Evolutionary conservation across 2,113 vertebrate genomes (phyloP).

Genomic region (Crotalus horridus): DNA sequence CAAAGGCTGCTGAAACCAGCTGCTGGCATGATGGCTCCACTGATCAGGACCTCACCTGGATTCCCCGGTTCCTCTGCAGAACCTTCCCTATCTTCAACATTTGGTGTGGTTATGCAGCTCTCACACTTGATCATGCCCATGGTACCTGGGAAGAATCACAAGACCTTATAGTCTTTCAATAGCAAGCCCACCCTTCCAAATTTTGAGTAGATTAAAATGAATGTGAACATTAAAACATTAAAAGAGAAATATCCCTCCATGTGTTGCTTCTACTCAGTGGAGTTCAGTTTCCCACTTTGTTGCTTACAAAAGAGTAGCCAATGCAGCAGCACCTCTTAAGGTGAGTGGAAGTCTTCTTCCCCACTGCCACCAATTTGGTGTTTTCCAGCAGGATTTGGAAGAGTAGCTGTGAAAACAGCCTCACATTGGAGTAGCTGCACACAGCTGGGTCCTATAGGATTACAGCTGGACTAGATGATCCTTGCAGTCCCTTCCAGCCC

Average conservation of each 20-base stretch:
- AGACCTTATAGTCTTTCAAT: constrained; percentile 50
- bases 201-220: not conserved
- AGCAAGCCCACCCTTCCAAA: constrained; percentile 47
- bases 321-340: not conserved
- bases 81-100: constrained; percentile 53
- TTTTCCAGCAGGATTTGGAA: not conserved
- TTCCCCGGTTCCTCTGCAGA: constrained; percentile 72
- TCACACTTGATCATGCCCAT: constrained; percentile 67
- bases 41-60: constrained; percentile 72
- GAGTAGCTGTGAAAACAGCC: not conserved
- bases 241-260: not conserved
- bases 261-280: not conserved
- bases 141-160: constrained; percentile 43
- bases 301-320: not conserved
- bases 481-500: not conserved
- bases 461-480: not conserved
- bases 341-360: not conserved
- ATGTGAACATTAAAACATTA: not conserved
- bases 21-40: not conserved
- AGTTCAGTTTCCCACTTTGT: not conserved
- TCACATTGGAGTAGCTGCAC: not conserved
- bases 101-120: constrained; percentile 69
- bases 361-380: not conserved
- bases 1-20: not conserved
- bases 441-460: not conserved